A percentile compares a stretch with the other conserved stretches of the same genome.
phyloP scores from a whole-genome alignment of 2,797 vertebrate genomes.

The Gambelia wislizenii region DNA sequence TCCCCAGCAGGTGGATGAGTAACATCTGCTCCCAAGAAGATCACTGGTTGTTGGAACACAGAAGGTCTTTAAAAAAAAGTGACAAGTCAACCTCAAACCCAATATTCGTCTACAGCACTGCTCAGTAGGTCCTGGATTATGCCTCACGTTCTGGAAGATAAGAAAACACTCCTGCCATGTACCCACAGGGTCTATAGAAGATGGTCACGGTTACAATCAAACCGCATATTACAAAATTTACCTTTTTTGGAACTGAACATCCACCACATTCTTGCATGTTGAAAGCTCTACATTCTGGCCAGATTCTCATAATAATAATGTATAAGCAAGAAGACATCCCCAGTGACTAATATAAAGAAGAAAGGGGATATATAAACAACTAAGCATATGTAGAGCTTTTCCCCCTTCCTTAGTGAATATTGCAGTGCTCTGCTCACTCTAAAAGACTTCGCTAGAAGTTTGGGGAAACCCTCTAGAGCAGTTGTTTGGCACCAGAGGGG shows the following conservation, averaged over 20 bases:
- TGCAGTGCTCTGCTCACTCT: too few species aligned
- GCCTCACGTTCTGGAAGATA: conserved; percentile 26
- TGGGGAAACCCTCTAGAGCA: too few species aligned
- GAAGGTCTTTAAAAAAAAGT: conserved; percentile 84
- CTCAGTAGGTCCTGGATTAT: neutral
- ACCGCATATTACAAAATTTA: neutral
- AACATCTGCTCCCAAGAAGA: conserved; percentile 98
- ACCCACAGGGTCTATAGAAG: neutral
- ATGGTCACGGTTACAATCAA: neutral
- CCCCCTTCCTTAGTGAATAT: neutral
- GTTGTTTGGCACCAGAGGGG: too few species aligned
- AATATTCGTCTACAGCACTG: neutral
- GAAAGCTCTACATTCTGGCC: neutral
- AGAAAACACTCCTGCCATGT: conserved; percentile 24
- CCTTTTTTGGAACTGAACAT: neutral
- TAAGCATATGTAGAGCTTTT: neutral
- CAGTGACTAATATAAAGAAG: neutral
- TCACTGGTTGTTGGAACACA: conserved; percentile 99
- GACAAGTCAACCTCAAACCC: conserved; percentile 62
- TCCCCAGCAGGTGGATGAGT: conserved; percentile 98
- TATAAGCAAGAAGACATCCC: neutral
- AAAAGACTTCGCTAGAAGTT: too few species aligned
- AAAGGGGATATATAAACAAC: neutral
- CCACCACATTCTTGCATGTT: neutral
- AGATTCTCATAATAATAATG: neutral